phyloP scores from a whole-genome alignment of 2,797 vertebrate genomes.

The Argentina silus region DNA sequence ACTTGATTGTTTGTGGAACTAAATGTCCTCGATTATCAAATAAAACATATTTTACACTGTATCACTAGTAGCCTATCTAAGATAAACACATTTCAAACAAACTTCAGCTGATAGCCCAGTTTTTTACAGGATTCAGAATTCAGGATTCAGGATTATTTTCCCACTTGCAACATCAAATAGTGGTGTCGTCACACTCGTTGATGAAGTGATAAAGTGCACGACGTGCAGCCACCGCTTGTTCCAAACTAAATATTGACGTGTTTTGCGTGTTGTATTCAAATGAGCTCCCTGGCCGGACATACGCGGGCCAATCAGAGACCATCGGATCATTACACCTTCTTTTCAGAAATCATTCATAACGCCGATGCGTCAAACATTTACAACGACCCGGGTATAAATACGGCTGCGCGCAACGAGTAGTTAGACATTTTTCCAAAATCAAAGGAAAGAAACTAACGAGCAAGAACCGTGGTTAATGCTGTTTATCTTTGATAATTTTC shows the following conservation, averaged over 20 bases:
- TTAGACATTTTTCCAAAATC: conserved; percentile 70
- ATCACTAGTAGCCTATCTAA: neutral
- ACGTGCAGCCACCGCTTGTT: conserved; percentile 59
- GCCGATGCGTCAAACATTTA: conserved; percentile 80
- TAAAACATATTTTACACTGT: conserved; percentile 13
- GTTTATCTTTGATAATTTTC: conserved; percentile 15
- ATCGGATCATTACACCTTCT: conserved; percentile 78
- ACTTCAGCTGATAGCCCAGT: neutral
- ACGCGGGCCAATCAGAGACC: conserved; percentile 73
- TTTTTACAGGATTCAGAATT: neutral
- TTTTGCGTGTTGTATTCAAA: conserved; percentile 73
- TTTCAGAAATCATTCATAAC: conserved; percentile 83
- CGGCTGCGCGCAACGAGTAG: conserved; percentile 66
- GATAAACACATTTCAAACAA: neutral
- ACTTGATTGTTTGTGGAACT: neutral
- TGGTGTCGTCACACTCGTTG: conserved; percentile 62
- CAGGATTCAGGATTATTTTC: neutral
- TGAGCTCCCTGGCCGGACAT: conserved; percentile 66
- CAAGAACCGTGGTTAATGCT: conserved; percentile 41
- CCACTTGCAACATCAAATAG: conserved; percentile 66
- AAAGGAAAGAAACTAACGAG: conserved; percentile 64
- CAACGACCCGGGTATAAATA: conserved; percentile 78
- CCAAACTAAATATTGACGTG: conserved; percentile 77
- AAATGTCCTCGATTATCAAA: neutral
- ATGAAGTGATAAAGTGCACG: conserved; percentile 22